These are phyloP conservation scores for Axea sp. DNA, from an alignment of 2,888 invertebrate genomes.

Conservation along the genomic window DNA sequence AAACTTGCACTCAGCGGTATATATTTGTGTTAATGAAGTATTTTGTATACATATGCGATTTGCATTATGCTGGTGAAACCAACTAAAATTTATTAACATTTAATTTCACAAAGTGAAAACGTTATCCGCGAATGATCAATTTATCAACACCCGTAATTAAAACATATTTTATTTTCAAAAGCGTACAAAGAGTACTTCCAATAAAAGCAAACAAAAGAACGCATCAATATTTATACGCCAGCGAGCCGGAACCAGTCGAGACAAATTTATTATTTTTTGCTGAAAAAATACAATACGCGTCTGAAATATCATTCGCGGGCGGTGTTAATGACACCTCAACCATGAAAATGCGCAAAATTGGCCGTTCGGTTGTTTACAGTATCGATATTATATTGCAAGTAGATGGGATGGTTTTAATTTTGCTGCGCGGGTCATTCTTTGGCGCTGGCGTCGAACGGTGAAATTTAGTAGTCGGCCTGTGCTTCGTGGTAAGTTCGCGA, in stretches of 20 bases:
- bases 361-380: conserved; percentile 36
- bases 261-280: conserved; percentile 48
- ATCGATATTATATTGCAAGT: conserved; percentile 39
- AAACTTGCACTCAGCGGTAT: conserved; percentile 1
- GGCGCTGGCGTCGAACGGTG: conserved; percentile 21
- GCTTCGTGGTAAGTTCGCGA: conserved; percentile 18
- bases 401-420: conserved; percentile 42
- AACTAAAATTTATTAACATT: conserved; percentile 50
- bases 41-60: conserved; percentile 37
- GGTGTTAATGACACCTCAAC: conserved; percentile 51
- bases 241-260: conserved; percentile 50
- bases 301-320: conserved; percentile 41
- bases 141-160: conserved; percentile 46
- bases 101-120: conserved; percentile 45
- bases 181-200: conserved; percentile 28
- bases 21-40: conserved; percentile 31
- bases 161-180: conserved; percentile 53
- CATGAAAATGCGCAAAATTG: conserved; percentile 45
- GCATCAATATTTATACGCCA: conserved; percentile 50
- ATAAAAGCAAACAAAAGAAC: conserved; percentile 43
- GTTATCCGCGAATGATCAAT: conserved; percentile 41
- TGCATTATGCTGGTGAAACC: conserved; percentile 23
- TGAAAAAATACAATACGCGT: conserved; percentile 35
- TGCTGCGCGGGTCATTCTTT: conserved; percentile 30
- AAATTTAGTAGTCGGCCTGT: conserved; percentile 27